Conservation (phyloP, 2,888 invertebrate genomes). For the Agrotis clavis region DNA sequence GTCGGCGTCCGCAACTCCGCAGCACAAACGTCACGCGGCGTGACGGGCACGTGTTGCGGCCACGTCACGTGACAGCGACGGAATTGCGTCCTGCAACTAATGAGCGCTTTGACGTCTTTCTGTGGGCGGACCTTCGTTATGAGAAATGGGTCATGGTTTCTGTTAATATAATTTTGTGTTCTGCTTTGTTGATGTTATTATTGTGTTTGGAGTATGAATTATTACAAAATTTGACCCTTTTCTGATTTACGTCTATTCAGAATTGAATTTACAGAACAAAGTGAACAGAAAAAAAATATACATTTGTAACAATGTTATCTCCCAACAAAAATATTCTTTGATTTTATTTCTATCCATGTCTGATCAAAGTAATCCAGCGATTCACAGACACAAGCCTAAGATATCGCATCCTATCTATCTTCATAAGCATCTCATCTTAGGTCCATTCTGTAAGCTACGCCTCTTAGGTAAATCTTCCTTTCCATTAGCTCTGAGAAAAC, state of each 20-base stretch:
- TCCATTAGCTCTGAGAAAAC: conserved; percentile 37
- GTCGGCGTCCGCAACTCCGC: conserved; percentile 63
- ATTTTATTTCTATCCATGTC: not conserved
- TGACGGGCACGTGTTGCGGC: conserved; percentile 72
- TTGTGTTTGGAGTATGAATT: conserved; percentile 26
- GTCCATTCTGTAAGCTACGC: conserved; percentile 40
- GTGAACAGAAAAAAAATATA: not conserved
- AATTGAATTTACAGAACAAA: not conserved
- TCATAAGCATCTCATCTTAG: conserved; percentile 42
- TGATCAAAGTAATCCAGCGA: conserved; percentile 15
- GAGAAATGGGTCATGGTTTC: conserved; percentile 70
- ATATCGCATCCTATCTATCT: conserved; percentile 44
- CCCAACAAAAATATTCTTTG: conserved; percentile 2
- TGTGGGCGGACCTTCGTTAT: conserved; percentile 68
- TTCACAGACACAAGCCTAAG: conserved; percentile 13
- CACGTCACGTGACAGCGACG: conserved; percentile 72
- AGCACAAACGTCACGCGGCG: conserved; percentile 67
- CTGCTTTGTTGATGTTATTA: conserved; percentile 32
- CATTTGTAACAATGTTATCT: not conserved
- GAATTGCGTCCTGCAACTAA: conserved; percentile 74
- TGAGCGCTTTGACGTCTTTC: conserved; percentile 70
- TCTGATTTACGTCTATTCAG: not conserved
- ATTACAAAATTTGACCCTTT: conserved; percentile 1
- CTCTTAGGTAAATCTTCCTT: conserved; percentile 42
- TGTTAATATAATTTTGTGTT: conserved; percentile 62